These are phyloP conservation scores for Xylota segnis DNA, from an alignment of 2,888 invertebrate species.

Conservation along the genomic window DNA sequence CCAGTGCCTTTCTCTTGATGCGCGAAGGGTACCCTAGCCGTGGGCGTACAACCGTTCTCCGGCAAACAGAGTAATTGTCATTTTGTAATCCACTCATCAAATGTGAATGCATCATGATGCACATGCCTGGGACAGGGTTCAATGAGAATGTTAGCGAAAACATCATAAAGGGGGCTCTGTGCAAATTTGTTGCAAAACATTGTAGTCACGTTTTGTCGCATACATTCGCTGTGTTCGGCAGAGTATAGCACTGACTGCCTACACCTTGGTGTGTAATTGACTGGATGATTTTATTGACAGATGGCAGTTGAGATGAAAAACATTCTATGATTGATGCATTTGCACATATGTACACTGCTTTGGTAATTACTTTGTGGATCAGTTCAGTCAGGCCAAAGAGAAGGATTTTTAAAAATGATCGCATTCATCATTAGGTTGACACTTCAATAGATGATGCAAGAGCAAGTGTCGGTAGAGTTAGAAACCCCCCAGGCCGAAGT, in stretches of 20 bases:
- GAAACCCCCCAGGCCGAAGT: no score
- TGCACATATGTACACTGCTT: neutral
- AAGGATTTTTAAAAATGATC: neutral
- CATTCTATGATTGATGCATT: neutral
- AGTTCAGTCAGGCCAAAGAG: neutral
- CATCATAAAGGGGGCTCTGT: conserved; percentile 44
- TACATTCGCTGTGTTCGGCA: conserved; percentile 3
- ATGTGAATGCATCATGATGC: conserved; percentile 66
- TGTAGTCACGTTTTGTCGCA: conserved; percentile 72
- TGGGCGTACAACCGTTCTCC: conserved; percentile 66
- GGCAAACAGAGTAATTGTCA: conserved; percentile 66
- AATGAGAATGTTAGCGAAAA: conserved; percentile 48
- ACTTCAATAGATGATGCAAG: neutral
- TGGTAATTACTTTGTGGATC: neutral
- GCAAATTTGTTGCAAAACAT: conserved; percentile 49
- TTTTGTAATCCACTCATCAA: conserved; percentile 75
- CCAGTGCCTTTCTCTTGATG: conserved; percentile 58
- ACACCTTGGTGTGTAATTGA: conserved; percentile 25
- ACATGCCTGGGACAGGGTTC: conserved; percentile 38
- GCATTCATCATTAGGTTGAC: neutral
- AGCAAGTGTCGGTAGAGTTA: no score
- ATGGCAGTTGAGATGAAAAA: neutral
- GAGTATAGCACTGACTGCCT: neutral
- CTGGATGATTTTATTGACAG: conserved; percentile 17
- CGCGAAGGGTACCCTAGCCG: conserved; percentile 47